Base-by-base conservation (phyloP, 1,140 invertebrate genomes). In the Theocolax elegans region DNA sequence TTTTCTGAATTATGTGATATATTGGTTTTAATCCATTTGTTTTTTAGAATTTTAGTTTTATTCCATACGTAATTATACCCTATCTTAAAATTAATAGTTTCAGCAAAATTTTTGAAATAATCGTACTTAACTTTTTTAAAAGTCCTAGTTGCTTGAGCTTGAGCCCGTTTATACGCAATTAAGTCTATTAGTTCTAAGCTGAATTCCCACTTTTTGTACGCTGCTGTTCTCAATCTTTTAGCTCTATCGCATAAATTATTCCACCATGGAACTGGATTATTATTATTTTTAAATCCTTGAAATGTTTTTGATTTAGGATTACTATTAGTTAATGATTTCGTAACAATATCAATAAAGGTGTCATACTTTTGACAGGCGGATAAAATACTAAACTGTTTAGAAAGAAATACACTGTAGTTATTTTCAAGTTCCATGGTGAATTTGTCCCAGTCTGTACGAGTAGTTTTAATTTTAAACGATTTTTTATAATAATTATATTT, bases 381-480 rank as follows among this genome's bases (percentile, higher is more conserved):
- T 3, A 54, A 9, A 7, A 31, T 31, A 1, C 25, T 25, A 25
- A 12, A 51, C 7, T 23, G 2, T 7, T 51, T 51, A 25, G 6
- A 12, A 25, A 44, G n/a, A 12, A 51, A 51, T 23, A 13, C 48
- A 51, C 15, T 2, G 25, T 25, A 51, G 9, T 8, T 12, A 2
- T 51, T 25, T 1, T 51, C 1, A 25, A 25, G 19, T 25, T 51
- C 23, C 15, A 9, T 25, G 2, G 2, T 9, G 23, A 51, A 51
- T 25, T 27, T 60, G 7, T 17, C n/a, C 42, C 25, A 60, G n/a
- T 60, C 29, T 19, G 42, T 46, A 7, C 23, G 19, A 2, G 9
- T 27, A 29, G 72, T 67, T 40, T 77, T 65, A 76, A 78, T 77
- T 69, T 75, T 73, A 58, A 77, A 67, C 46, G 74, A 70, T 51